phyloP scores from a whole-genome alignment of 37 sponge, comb jelly and placozoan species.

The Axinella damicornis region DNA sequence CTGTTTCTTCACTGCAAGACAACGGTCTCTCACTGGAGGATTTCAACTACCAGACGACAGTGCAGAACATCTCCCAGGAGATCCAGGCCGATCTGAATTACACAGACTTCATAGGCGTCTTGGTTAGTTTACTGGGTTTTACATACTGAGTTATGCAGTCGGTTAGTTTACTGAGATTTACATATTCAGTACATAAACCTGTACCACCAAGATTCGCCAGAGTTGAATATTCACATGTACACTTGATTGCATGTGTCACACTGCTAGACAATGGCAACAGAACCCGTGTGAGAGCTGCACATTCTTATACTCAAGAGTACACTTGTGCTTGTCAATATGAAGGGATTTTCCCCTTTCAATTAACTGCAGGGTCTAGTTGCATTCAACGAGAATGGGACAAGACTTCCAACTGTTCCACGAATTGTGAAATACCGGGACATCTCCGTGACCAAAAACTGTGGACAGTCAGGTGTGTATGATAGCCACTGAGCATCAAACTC shows the following conservation, averaged over 20 bases:
- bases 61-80: neutral
- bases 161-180: too few species aligned
- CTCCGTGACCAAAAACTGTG: neutral
- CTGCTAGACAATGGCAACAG: too few species aligned
- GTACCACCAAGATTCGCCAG: too few species aligned
- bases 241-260: too few species aligned
- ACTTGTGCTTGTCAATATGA: too few species aligned
- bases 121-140: conserved; percentile 17
- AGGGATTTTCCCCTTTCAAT: neutral
- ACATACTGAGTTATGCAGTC: too few species aligned
- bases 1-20: conserved; percentile 12
- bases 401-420: neutral
- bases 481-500: too few species aligned
- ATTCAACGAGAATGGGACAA: conserved; percentile 52
- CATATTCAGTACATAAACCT: too few species aligned
- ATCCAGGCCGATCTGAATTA: conserved; percentile 8
- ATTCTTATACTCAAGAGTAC: too few species aligned
- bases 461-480: neutral
- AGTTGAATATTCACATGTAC: too few species aligned
- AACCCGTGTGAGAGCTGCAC: too few species aligned
- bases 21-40: neutral
- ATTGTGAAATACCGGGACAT: conserved; percentile 43
- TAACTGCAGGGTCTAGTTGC: conserved; percentile 42
- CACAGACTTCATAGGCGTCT: conserved; percentile 28
- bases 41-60: conserved; percentile 22